A percentile compares a stretch with the other conserved stretches of the same genome.
Evolutionary conservation across 2,888 invertebrate genomes (phyloP).

Genomic region (Harmothoe impar): DNA sequence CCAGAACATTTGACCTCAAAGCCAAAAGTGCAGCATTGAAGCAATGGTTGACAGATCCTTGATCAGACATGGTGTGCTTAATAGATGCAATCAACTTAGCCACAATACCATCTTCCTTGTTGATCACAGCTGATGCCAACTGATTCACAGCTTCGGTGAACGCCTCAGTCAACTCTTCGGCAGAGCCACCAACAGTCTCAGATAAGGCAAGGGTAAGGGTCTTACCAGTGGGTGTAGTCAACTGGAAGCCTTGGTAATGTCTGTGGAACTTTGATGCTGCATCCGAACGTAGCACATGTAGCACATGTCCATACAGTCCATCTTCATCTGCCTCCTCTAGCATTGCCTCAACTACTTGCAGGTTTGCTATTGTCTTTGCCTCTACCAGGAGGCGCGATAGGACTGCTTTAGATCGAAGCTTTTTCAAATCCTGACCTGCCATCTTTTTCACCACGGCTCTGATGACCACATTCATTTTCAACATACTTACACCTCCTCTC

Average conservation of each 20-base stretch:
- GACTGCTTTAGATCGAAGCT: no score
- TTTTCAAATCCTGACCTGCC: no score
- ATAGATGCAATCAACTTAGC: not conserved
- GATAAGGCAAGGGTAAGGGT: not conserved
- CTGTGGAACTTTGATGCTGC: not conserved
- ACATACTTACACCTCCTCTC: no score
- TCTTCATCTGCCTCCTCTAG: not conserved
- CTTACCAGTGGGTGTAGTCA: not conserved
- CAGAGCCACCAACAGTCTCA: not conserved
- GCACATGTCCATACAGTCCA: not conserved
- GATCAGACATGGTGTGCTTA: slow-evolving; percentile 50
- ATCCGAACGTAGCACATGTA: slow-evolving; percentile 23
- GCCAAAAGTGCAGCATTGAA: not conserved
- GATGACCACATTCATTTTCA: no score
- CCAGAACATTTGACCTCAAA: not conserved
- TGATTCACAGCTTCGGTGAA: not conserved
- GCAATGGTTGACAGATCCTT: slow-evolving; percentile 9
- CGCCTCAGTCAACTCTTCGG: not conserved
- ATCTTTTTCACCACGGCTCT: no score
- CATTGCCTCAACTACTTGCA: not conserved
- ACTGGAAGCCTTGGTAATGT: not conserved
- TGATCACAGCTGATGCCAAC: not conserved
- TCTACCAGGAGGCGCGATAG: no score
- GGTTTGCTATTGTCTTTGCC: not conserved
- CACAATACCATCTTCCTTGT: not conserved